These are phyloP conservation scores for Gisinianus flammeolus DNA, from an alignment of 2,888 invertebrate species.

Conservation along the genomic window DNA sequence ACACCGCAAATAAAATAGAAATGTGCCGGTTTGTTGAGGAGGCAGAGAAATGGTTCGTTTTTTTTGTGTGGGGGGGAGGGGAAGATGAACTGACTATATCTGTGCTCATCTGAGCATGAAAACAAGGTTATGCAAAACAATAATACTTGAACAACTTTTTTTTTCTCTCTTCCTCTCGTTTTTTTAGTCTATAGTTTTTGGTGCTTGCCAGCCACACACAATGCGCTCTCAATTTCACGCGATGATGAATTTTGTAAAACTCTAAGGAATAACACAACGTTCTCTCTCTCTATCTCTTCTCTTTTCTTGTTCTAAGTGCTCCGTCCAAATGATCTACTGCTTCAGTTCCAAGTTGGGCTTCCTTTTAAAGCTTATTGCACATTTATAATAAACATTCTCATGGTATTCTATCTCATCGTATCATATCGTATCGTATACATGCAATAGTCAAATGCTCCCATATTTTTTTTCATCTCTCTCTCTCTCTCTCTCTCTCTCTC, in stretches of 20 bases:
- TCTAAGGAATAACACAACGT: slow-evolving; percentile 20
- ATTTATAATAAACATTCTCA: slow-evolving; percentile 33
- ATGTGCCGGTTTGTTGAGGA: no score
- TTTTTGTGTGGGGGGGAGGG: not conserved
- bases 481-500: not conserved
- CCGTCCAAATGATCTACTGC: slow-evolving; percentile 29
- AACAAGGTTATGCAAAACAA: slow-evolving; percentile 35
- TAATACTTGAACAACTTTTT: slow-evolving; percentile 21
- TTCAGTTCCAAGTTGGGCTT: slow-evolving; percentile 4
- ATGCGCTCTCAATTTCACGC: slow-evolving; percentile 26
- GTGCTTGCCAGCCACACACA: not conserved
- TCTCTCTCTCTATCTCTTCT: not conserved
- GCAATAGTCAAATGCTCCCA: no score
- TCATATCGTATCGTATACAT: no score
- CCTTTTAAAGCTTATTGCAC: slow-evolving; percentile 34
- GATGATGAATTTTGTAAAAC: slow-evolving; percentile 37
- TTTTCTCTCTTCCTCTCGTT: no score
- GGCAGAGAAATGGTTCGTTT: no score
- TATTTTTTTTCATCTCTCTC: not conserved
- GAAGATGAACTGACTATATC: not conserved
- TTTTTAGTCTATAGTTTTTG: no score
- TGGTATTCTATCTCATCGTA: no score
- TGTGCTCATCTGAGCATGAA: slow-evolving; percentile 9
- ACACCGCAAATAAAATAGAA: no score
- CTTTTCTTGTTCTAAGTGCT: slow-evolving; percentile 27